A percentile compares a stretch with the other conserved stretches of the same genome.
These are phyloP conservation scores for Corythornis leucogaster DNA, from an alignment of 2,797 vertebrate genomes.

Conservation along the genomic window DNA sequence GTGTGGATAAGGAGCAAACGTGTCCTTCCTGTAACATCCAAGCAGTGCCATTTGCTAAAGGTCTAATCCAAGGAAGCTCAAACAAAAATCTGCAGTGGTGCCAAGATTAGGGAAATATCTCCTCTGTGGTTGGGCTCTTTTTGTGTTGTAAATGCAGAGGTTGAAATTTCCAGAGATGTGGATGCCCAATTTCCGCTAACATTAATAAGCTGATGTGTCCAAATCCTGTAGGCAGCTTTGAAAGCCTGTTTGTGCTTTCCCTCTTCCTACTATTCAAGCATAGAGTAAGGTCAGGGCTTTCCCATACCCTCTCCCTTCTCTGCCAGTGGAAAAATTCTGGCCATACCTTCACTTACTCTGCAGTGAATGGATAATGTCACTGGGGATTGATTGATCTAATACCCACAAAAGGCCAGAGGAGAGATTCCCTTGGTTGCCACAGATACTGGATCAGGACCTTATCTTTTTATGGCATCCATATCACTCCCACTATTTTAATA, in stretches of 20 bases:
- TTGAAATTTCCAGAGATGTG: constrained; percentile 75
- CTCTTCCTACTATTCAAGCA: constrained; percentile 74
- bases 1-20: neutral
- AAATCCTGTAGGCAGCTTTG: constrained; percentile 75
- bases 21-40: neutral
- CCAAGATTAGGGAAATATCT: constrained; percentile 72
- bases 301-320: constrained; percentile 74
- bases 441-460: constrained; percentile 75
- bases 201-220: constrained; percentile 75
- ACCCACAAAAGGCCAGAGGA: constrained; percentile 72
- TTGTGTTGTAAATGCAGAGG: constrained; percentile 72
- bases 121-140: constrained; percentile 63
- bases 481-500: constrained; percentile 65
- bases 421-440: constrained; percentile 75
- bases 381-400: constrained; percentile 75
- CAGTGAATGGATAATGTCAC: constrained; percentile 75
- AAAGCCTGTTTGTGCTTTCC: constrained; percentile 75
- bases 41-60: constrained; percentile 38
- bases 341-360: constrained; percentile 73
- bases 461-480: constrained; percentile 69
- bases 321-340: constrained; percentile 72
- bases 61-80: constrained; percentile 69
- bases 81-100: constrained; percentile 60
- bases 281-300: constrained; percentile 73
- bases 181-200: constrained; percentile 74